Evolutionary conservation across 2,888 invertebrate genomes (phyloP).

Genomic region (Palloptera scutellata): DNA sequence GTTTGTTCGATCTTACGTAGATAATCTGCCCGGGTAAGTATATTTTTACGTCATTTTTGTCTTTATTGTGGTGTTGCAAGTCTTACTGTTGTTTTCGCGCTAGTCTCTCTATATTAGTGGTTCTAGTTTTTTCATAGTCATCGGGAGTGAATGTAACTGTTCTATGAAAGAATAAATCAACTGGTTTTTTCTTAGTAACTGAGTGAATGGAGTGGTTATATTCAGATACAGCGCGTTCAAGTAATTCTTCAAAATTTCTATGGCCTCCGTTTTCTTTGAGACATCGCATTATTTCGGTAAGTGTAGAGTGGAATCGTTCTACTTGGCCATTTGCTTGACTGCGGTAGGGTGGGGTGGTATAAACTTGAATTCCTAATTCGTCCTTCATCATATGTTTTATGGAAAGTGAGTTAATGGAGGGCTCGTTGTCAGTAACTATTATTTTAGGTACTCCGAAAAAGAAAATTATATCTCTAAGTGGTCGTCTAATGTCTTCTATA

Average conservation of each 20-base stretch:
- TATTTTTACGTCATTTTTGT: not conserved
- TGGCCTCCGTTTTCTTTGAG: slow-evolving; percentile 29
- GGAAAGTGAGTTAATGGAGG: slow-evolving; percentile 34
- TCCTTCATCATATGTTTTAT: slow-evolving; percentile 37
- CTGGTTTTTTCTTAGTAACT: not conserved
- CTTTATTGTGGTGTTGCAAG: not conserved
- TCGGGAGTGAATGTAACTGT: not conserved
- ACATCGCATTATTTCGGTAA: slow-evolving; percentile 39
- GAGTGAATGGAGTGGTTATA: slow-evolving; percentile 36
- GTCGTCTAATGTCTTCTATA: slow-evolving; percentile 32
- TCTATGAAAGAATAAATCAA: not conserved
- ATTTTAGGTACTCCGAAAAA: slow-evolving; percentile 34
- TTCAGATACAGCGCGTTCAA: slow-evolving; percentile 32
- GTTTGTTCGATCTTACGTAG: not conserved
- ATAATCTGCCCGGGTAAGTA: not conserved
- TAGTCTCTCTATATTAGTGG: not conserved
- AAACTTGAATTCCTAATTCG: slow-evolving; percentile 35
- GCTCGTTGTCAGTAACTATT: slow-evolving; percentile 41
- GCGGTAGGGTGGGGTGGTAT: slow-evolving; percentile 32
- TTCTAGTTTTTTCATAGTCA: not conserved
- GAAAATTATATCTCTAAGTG: slow-evolving; percentile 35
- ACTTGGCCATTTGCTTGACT: slow-evolving; percentile 35
- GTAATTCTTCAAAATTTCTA: slow-evolving; percentile 33
- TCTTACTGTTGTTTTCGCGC: not conserved
- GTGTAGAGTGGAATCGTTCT: slow-evolving; percentile 40